These are phyloP conservation scores for Meteorus sp. DNA, from an alignment of 1,140 invertebrate species.

Conservation along the genomic window DNA sequence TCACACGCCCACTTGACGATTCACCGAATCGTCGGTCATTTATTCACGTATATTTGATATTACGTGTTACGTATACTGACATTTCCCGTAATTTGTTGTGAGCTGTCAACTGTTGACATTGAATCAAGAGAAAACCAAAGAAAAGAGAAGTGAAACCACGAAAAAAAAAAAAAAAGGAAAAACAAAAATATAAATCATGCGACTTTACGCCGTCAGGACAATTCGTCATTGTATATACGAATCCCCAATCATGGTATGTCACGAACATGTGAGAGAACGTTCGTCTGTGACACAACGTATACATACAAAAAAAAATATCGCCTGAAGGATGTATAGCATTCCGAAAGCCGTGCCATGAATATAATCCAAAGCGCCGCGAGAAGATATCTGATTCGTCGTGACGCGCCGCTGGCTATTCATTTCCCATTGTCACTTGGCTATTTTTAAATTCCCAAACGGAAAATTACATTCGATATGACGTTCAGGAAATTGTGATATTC, in stretches of 20 bases:
- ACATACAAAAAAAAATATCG: conserved; percentile 8
- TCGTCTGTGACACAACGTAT: neutral
- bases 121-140: neutral
- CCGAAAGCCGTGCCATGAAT: conserved; percentile 7
- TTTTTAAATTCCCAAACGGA: conserved; percentile 16
- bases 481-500: neutral
- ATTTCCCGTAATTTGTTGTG: conserved; percentile 29
- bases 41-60: too few species aligned
- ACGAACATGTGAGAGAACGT: conserved; percentile 1
- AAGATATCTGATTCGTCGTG: conserved; percentile 10
- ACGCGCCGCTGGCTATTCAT: conserved; percentile 6
- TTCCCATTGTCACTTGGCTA: conserved; percentile 17
- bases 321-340: conserved; percentile 1
- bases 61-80: too few species aligned
- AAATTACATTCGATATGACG: conserved; percentile 7
- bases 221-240: conserved; percentile 11
- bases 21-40: neutral
- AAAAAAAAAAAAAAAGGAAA: conserved; percentile 13
- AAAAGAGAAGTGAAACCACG: neutral
- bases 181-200: conserved; percentile 1
- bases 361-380: conserved; percentile 10
- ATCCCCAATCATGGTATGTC: neutral
- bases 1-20: neutral
- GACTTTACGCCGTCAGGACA: neutral
- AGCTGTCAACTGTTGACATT: conserved; percentile 13